These are phyloP conservation scores for Agrochola macilenta DNA, from an alignment of 2,888 invertebrate genomes.

Conservation along the genomic window DNA sequence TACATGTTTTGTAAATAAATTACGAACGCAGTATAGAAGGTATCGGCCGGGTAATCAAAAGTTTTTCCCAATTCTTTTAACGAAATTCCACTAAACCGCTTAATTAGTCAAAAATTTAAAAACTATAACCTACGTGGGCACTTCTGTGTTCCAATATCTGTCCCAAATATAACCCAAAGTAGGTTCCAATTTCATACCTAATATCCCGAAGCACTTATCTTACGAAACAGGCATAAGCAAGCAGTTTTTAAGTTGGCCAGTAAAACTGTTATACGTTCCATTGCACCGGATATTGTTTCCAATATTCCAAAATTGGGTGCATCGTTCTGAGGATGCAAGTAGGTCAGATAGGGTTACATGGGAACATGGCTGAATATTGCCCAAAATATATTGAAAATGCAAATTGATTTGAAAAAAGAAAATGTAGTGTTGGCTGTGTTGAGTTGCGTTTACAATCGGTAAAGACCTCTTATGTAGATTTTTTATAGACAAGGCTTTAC, in stretches of 20 bases:
- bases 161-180: neutral
- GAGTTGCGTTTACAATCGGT: neutral
- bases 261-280: slow-evolving; percentile 56
- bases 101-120: neutral
- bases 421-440: neutral
- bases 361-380: slow-evolving; percentile 36
- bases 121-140: too few species aligned
- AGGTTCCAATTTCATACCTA: slow-evolving; percentile 11
- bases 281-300: slow-evolving; percentile 69
- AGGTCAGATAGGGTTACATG: slow-evolving; percentile 37
- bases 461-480: neutral
- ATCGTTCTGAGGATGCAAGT: slow-evolving; percentile 59
- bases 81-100: neutral
- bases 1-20: too few species aligned
- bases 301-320: slow-evolving; percentile 77
- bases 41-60: neutral
- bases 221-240: slow-evolving; percentile 30
- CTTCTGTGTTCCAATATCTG: neutral
- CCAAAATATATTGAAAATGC: slow-evolving; percentile 17
- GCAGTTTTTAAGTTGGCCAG: slow-evolving; percentile 55
- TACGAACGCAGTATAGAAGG: neutral
- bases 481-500: neutral
- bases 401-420: slow-evolving; percentile 38
- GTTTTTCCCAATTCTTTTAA: neutral
- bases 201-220: slow-evolving; percentile 20